These are phyloP conservation scores for Ornithoptera alexandrae DNA, from an alignment of 2,888 invertebrate genomes.

Conservation along the genomic window DNA sequence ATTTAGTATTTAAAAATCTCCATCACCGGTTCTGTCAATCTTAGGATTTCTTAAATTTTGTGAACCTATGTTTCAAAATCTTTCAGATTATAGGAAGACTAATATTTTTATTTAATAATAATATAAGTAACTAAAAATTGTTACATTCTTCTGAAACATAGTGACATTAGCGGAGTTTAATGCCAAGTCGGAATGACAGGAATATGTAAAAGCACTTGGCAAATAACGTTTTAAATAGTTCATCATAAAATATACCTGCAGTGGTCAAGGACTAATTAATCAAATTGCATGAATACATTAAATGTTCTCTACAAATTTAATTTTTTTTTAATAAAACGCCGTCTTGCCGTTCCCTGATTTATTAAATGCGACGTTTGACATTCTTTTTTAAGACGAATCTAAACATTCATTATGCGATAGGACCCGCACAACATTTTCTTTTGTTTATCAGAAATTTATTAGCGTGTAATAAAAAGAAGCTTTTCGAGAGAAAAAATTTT, in stretches of 20 bases:
- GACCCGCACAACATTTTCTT: constrained; percentile 14
- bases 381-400: constrained; percentile 1
- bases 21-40: no score
- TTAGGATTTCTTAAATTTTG: no score
- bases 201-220: background rate
- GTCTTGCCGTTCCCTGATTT: background rate
- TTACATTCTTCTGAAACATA: background rate
- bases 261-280: background rate
- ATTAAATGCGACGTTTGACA: background rate
- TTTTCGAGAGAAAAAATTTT: background rate
- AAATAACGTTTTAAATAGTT: background rate
- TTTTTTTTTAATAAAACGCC: background rate
- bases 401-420: constrained; percentile 12
- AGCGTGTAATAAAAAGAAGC: constrained; percentile 20
- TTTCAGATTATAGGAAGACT: no score
- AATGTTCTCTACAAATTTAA: background rate
- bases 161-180: background rate
- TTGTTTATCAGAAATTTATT: constrained; percentile 16
- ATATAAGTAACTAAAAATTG: background rate
- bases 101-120: no score
- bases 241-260: background rate
- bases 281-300: background rate
- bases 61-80: no score
- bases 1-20: no score
- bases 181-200: background rate